Percentiles rank a stretch among this genome's conserved stretches.
These are phyloP conservation scores for Parelbella ahira DNA, from an alignment of 2,888 invertebrate species.

Conservation along the genomic window DNA sequence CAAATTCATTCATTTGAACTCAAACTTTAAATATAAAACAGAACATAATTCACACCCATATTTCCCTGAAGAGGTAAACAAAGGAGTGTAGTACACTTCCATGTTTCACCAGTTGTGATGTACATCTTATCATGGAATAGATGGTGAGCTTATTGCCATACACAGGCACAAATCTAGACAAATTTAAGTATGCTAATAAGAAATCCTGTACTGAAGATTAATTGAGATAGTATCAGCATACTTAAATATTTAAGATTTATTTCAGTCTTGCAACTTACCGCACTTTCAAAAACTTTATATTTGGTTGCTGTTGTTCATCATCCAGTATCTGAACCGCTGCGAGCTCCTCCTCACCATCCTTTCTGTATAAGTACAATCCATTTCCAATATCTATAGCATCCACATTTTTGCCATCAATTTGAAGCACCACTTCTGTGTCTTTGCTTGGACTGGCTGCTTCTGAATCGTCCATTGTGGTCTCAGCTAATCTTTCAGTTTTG, in stretches of 20 bases:
- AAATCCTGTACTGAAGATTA: too few relatives aligned
- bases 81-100: too few relatives aligned
- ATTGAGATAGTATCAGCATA: too few relatives aligned
- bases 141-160: too few relatives aligned
- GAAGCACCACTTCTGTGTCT: constrained; percentile 67
- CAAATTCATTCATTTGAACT: too few relatives aligned
- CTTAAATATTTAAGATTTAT: background rate
- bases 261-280: constrained; percentile 65
- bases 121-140: too few relatives aligned
- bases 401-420: constrained; percentile 72
- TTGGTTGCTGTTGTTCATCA: constrained; percentile 58
- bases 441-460: constrained; percentile 52
- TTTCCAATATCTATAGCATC: constrained; percentile 75
- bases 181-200: too few relatives aligned
- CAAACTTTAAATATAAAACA: too few relatives aligned
- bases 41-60: too few relatives aligned
- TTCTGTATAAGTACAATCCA: constrained; percentile 69
- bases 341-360: constrained; percentile 63
- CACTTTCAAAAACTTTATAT: constrained; percentile 74
- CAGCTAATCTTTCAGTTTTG: constrained; percentile 38
- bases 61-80: too few relatives aligned
- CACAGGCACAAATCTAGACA: too few relatives aligned
- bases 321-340: constrained; percentile 70
- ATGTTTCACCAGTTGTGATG: too few relatives aligned
- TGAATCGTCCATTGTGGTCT: constrained; percentile 40